Evolutionary conservation across 2,113 vertebrate genomes (phyloP).

Genomic region (Thamnophis sirtalis): DNA sequence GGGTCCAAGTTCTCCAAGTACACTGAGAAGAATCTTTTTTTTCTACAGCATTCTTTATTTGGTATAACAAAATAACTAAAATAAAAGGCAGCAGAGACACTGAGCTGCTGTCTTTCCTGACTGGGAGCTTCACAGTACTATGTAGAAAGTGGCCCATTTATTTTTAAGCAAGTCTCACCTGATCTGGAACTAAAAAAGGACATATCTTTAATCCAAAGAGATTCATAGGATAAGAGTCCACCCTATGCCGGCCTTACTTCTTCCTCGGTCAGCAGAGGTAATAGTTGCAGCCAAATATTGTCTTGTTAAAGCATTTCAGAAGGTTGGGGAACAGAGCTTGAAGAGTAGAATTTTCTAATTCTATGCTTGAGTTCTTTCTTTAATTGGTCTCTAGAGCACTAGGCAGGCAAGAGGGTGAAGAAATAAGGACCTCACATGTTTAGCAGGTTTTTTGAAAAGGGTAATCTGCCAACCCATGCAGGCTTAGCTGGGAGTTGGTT

Average conservation of each 20-base stretch:
- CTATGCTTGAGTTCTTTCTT: background rate
- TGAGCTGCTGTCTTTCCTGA: background rate
- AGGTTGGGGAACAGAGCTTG: background rate
- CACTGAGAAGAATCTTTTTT: background rate
- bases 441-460: background rate
- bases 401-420: background rate
- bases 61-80: background rate
- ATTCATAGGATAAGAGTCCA: background rate
- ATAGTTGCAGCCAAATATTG: background rate
- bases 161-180: background rate
- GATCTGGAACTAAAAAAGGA: background rate
- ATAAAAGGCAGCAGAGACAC: background rate
- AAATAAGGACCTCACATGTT: background rate
- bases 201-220: background rate
- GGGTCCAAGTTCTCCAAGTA: background rate
- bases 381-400: background rate
- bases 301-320: background rate
- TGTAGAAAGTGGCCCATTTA: background rate
- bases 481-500: background rate
- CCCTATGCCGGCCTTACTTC: background rate
- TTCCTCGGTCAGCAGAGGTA: background rate
- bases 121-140: background rate
- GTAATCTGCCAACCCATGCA: background rate
- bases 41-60: background rate
- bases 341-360: background rate